Evolutionary conservation across 2,797 vertebrate species (phyloP).

Genomic region (Myotis findleyi): DNA sequence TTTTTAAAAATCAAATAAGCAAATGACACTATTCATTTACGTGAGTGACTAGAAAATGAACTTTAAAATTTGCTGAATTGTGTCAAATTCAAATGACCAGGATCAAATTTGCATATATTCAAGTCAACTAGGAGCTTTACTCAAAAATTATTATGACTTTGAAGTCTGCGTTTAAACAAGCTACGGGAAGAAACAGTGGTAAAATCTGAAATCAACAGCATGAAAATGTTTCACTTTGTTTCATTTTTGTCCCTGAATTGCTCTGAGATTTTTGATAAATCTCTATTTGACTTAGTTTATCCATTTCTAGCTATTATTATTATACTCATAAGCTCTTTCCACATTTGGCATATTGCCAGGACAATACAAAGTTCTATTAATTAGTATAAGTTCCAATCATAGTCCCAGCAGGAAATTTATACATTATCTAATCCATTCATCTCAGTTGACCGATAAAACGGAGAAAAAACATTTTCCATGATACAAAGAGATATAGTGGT

Average conservation of each 20-base stretch:
- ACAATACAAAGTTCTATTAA: not conserved
- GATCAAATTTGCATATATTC: slow-evolving; percentile 42
- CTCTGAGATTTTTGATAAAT: slow-evolving; percentile 59
- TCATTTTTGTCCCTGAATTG: not conserved
- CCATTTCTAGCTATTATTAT: slow-evolving; percentile 4
- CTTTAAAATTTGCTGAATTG: slow-evolving; percentile 66
- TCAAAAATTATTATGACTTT: slow-evolving; percentile 54
- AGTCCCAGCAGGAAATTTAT: not conserved
- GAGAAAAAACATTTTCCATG: not conserved
- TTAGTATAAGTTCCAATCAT: slow-evolving; percentile 4
- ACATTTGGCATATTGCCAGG: not conserved
- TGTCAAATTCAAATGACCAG: slow-evolving; percentile 62
- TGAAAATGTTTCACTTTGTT: not conserved
- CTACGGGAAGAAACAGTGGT: slow-evolving; percentile 1
- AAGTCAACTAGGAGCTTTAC: slow-evolving; percentile 29
- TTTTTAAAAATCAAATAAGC: slow-evolving; percentile 61
- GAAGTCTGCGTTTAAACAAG: slow-evolving; percentile 54
- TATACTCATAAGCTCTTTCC: not conserved
- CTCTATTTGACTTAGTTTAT: not conserved
- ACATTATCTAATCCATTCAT: not conserved
- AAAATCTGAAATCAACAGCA: slow-evolving; percentile 49
- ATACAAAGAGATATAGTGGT: not conserved
- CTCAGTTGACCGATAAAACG: not conserved
- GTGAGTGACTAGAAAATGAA: slow-evolving; percentile 62
- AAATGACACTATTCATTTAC: slow-evolving; percentile 70